Conservation (phyloP, 2,113 vertebrate species). For the Macaca nemestrina region DNA sequence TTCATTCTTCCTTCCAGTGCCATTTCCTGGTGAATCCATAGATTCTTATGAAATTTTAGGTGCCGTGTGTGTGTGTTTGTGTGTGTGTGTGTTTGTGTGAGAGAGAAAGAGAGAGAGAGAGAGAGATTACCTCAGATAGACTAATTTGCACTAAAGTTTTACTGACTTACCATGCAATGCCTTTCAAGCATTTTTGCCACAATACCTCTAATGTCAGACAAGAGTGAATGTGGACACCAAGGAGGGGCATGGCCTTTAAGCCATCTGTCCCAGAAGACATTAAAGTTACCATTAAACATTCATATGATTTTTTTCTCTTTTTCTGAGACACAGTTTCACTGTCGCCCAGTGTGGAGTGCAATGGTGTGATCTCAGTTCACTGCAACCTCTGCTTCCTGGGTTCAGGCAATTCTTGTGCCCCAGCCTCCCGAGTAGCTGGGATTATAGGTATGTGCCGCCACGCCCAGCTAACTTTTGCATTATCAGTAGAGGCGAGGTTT, state of each 20-base stretch:
- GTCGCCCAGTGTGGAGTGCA: too few species aligned
- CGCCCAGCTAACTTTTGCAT: too few species aligned
- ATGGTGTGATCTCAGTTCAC: too few species aligned
- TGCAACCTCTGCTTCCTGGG: too few species aligned
- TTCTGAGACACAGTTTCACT: too few species aligned
- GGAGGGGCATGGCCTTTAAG: neutral
- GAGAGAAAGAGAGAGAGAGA: neutral
- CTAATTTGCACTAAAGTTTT: constrained; percentile 18
- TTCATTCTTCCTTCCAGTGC: neutral
- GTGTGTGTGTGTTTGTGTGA: too few species aligned
- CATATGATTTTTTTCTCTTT: neutral
- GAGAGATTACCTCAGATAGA: neutral
- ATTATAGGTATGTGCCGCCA: too few species aligned
- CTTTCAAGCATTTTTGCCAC: neutral
- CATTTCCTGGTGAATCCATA: neutral
- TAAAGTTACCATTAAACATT: neutral
- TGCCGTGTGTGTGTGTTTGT: neutral
- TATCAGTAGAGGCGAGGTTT: too few species aligned
- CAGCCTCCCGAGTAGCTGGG: too few species aligned
- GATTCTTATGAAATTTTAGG: neutral
- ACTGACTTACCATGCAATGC: neutral
- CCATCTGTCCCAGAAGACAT: neutral
- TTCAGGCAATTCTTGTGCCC: too few species aligned
- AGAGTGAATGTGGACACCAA: neutral
- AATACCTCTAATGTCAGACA: neutral